Evolutionary conservation across 2,888 invertebrate species (phyloP).

Genomic region (Eilema griseolum): DNA sequence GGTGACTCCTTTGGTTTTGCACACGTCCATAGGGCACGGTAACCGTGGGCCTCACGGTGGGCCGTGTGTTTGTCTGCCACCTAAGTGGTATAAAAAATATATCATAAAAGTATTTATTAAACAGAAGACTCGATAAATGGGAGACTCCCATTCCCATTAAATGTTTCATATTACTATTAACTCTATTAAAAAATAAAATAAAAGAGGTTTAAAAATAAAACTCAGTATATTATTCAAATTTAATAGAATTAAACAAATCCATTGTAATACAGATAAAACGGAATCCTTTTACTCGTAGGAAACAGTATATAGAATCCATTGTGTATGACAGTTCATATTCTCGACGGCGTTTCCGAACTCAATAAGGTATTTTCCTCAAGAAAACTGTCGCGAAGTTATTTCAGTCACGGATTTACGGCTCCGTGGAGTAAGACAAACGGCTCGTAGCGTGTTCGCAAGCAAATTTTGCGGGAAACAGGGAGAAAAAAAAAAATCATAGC

Average conservation of each 20-base stretch:
- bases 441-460: conserved; percentile 65
- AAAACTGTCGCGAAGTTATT: conserved; percentile 63
- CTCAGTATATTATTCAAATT: neutral
- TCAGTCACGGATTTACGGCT: conserved; percentile 75
- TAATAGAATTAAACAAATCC: neutral
- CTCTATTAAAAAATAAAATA: no score
- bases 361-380: conserved; percentile 58
- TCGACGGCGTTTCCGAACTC: conserved; percentile 56
- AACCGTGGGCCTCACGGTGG: no score
- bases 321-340: conserved; percentile 66
- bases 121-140: no score
- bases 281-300: conserved; percentile 35
- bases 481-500: conserved; percentile 46
- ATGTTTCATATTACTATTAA: no score
- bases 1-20: no score
- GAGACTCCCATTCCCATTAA: no score
- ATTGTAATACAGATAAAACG: conserved; percentile 32
- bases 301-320: conserved; percentile 46
- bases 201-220: no score
- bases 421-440: conserved; percentile 71
- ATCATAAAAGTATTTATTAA: no score
- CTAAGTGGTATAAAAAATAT: no score
- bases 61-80: no score
- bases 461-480: conserved; percentile 62
- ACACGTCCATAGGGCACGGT: no score